Evolutionary conservation across 1,140 invertebrate genomes (phyloP).

Genomic region (Drosophila mayri): DNA sequence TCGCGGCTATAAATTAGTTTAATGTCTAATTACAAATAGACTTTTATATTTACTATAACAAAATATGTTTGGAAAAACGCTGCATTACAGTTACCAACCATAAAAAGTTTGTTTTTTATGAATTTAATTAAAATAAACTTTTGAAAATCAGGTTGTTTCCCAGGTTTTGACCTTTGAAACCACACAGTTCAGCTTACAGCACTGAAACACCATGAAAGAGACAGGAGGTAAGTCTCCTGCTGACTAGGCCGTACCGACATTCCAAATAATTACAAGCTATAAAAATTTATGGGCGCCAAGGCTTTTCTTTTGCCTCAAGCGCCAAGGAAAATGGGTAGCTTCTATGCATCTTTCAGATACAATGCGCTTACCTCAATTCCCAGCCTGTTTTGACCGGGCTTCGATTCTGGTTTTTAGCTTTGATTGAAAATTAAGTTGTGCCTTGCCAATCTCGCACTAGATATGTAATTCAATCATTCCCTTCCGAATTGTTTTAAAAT

Average conservation of each 20-base stretch:
- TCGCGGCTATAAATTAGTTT: not conserved
- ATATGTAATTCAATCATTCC: conserved; percentile 18
- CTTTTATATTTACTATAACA: not conserved
- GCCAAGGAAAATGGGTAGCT: conserved; percentile 3
- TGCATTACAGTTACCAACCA: not conserved
- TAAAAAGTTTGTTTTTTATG: not conserved
- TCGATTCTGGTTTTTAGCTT: conserved; percentile 33
- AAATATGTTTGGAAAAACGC: not conserved
- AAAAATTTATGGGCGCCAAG: conserved; percentile 75
- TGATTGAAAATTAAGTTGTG: conserved; percentile 77
- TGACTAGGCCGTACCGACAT: conserved; percentile 26
- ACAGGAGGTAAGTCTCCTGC: not conserved
- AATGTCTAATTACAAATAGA: not conserved
- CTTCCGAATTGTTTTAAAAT: conserved; percentile 43
- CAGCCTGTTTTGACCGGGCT: conserved; percentile 24
- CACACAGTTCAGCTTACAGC: conserved; percentile 2
- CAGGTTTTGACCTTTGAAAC: not conserved
- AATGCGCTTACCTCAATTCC: conserved; percentile 26
- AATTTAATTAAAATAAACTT: not conserved
- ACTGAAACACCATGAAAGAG: not conserved
- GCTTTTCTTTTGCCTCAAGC: conserved; percentile 37
- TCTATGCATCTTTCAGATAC: conserved; percentile 38
- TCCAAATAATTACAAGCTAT: conserved; percentile 78
- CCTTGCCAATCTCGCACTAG: not conserved
- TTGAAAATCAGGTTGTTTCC: not conserved